Evolutionary conservation across 2,888 invertebrate species (phyloP).

Genomic region (Emmelina monodactyla): DNA sequence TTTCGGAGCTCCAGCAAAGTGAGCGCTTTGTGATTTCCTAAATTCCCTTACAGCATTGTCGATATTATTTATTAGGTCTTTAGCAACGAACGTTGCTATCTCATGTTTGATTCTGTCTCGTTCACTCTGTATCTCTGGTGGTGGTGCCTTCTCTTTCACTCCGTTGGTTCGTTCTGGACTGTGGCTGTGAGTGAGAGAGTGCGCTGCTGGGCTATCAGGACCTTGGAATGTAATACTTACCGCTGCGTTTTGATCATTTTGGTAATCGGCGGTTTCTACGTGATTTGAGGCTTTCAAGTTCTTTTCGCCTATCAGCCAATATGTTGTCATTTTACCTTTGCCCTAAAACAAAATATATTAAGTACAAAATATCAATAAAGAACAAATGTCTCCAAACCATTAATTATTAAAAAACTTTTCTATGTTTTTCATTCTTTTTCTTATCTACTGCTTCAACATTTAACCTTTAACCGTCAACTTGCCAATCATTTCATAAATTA

Average conservation of each 20-base stretch:
- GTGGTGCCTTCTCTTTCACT: conserved; percentile 27
- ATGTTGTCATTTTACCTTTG: conserved; percentile 88
- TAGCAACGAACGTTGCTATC: conserved; percentile 54
- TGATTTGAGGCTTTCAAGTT: conserved; percentile 12
- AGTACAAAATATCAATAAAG: too few relatives aligned
- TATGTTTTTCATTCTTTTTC: too few relatives aligned
- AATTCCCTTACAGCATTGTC: conserved; percentile 50
- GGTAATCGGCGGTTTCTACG: conserved; percentile 24
- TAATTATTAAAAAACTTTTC: too few relatives aligned
- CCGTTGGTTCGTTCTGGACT: conserved; percentile 39
- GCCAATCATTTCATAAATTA: too few relatives aligned
- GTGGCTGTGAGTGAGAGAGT: conserved; percentile 43
- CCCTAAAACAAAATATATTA: conserved; percentile 66
- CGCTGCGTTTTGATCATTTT: conserved; percentile 35
- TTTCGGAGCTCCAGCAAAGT: conserved; percentile 26
- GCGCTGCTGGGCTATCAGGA: conserved; percentile 54
- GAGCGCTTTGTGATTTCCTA: conserved; percentile 46
- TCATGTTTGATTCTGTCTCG: conserved; percentile 54
- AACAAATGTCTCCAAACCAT: too few relatives aligned
- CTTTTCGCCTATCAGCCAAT: conserved; percentile 84
- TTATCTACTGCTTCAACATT: too few relatives aligned
- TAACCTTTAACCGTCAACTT: too few relatives aligned
- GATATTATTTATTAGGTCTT: conserved; percentile 53
- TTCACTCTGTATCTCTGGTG: conserved; percentile 39
- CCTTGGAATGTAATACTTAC: conserved; percentile 60